Conservation (phyloP, 2,888 invertebrate species). For the Lamellibrachia satsuma region DNA sequence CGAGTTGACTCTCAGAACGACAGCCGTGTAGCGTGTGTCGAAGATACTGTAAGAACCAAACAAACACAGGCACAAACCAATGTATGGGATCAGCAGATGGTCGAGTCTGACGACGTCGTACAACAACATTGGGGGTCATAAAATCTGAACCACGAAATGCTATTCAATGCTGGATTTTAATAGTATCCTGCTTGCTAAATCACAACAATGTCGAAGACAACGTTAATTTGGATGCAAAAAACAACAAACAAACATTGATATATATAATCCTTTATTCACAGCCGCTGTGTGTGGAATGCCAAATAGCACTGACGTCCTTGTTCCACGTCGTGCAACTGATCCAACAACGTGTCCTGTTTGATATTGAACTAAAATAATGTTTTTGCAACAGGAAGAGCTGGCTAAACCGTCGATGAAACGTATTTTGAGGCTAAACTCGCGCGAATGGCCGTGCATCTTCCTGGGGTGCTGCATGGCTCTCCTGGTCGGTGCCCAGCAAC, state of each 20-base stretch:
- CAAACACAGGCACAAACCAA: too few relatives aligned
- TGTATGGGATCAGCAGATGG: too few relatives aligned
- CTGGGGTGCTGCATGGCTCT: constrained; percentile 62
- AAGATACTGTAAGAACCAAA: neutral
- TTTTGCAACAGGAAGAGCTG: constrained; percentile 17
- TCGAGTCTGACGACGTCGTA: too few relatives aligned
- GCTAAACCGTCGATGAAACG: constrained; percentile 35
- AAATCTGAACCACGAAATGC: neutral
- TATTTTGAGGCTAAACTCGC: constrained; percentile 62
- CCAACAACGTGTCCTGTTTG: neutral
- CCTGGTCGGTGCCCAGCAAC: constrained; percentile 66
- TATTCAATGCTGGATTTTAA: too few relatives aligned
- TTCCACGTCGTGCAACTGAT: neutral
- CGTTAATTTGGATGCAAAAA: too few relatives aligned
- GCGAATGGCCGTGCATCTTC: constrained; percentile 65
- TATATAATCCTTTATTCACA: neutral
- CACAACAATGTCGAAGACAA: too few relatives aligned
- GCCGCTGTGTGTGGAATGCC: neutral
- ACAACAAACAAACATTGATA: neutral
- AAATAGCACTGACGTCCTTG: neutral
- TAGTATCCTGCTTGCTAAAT: too few relatives aligned
- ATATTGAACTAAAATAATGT: neutral
- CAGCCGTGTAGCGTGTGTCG: neutral
- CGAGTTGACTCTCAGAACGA: neutral
- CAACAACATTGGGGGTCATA: neutral